A percentile compares a stretch with the other conserved stretches of the same genome.
These are phyloP conservation scores for Xyliphius kryptos DNA, from an alignment of 2,113 vertebrate species.

Conservation along the genomic window DNA sequence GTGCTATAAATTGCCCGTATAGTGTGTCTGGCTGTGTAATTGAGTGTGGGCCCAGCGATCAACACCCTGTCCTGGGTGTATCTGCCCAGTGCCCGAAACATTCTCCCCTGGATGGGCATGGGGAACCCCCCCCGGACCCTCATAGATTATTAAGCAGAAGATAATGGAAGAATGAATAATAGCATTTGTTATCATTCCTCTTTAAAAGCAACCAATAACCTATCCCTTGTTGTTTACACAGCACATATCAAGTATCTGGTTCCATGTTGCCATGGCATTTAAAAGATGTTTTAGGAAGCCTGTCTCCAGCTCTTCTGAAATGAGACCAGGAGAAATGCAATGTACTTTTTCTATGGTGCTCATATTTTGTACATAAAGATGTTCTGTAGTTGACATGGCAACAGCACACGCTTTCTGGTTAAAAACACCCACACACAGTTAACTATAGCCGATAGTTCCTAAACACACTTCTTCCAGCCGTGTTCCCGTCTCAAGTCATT, in stretches of 20 bases:
- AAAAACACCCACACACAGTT: slow-evolving; percentile 28
- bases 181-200: not conserved
- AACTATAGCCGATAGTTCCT: not conserved
- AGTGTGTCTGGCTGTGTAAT: too few species aligned
- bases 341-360: not conserved
- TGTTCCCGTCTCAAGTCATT: not conserved
- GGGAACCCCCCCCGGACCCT: too few species aligned
- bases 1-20: too few species aligned
- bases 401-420: slow-evolving; percentile 32
- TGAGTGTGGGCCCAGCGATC: too few species aligned
- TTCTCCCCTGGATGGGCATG: too few species aligned
- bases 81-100: too few species aligned
- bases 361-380: slow-evolving; percentile 5
- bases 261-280: slow-evolving; percentile 43
- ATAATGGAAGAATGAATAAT: too few species aligned
- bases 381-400: slow-evolving; percentile 46
- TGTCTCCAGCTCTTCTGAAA: slow-evolving; percentile 38
- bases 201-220: not conserved
- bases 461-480: not conserved
- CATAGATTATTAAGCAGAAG: too few species aligned
- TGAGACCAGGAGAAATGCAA: not conserved
- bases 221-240: slow-evolving; percentile 5
- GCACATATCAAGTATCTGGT: slow-evolving; percentile 30
- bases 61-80: too few species aligned
- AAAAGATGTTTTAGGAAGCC: slow-evolving; percentile 35